Percentiles rank a stretch among this genome's conserved stretches.
phyloP scores from a whole-genome alignment of 2,797 vertebrate species.

The Geotrypetes seraphini region DNA sequence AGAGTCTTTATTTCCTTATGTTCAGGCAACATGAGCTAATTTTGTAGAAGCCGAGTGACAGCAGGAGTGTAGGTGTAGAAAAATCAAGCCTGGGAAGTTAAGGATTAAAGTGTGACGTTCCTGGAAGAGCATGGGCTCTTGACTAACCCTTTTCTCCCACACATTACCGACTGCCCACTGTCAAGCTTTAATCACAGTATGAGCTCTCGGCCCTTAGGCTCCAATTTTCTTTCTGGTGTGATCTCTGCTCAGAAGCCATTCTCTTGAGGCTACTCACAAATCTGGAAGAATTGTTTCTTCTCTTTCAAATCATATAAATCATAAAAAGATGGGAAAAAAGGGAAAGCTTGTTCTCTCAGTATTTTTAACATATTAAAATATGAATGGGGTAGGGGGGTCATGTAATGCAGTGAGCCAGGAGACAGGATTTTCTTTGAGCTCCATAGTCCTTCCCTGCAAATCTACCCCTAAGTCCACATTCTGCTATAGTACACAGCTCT shows the following conservation, averaged over 20 bases:
- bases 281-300: constrained; percentile 9
- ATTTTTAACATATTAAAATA: too few relatives aligned
- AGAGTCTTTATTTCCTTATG: too few relatives aligned
- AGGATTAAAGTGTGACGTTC: constrained; percentile 5
- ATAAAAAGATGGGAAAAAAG: too few relatives aligned
- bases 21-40: too few relatives aligned
- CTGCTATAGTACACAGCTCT: too few relatives aligned
- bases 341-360: too few relatives aligned
- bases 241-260: not conserved
- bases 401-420: too few relatives aligned
- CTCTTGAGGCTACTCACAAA: not conserved
- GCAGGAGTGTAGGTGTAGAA: constrained; percentile 6
- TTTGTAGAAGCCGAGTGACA: constrained; percentile 7
- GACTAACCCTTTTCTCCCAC: constrained; percentile 19
- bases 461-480: too few relatives aligned
- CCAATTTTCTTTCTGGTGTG: not conserved
- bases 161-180: constrained; percentile 13
- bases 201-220: not conserved
- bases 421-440: too few relatives aligned
- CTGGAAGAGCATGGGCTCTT: too few relatives aligned
- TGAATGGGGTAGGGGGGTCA: too few relatives aligned
- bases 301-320: not conserved
- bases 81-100: constrained; percentile 27
- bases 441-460: too few relatives aligned
- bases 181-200: constrained; percentile 13